Base-by-base conservation (phyloP, 2,888 invertebrate genomes). In the Ethmia dodecea region DNA sequence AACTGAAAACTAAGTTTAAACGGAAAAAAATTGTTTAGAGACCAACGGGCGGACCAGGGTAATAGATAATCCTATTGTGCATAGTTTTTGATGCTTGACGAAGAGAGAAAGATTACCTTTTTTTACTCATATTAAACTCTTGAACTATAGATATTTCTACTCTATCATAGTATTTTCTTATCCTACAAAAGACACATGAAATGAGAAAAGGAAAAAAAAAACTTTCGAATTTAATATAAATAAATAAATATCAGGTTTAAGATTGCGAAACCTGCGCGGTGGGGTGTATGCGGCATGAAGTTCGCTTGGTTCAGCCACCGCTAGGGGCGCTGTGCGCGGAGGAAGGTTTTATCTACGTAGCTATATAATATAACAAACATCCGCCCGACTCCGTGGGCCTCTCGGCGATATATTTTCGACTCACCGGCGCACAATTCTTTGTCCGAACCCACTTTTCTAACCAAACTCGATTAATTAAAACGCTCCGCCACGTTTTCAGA, bases 261-360 rank as follows among this genome's bases (percentile, higher is more conserved):
- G 25, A 27, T 30, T 38, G 31, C 38, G 38, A 18, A 47, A 81
- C 71, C 60, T 78, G 55, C 52, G 61, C 47, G 63, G 66, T 45
- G 49, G 42, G 53, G 55, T 78, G 80, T 84, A 84, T 67, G 53
- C 71, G 67, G 73, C 80, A 79, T 83, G 83, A 86, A 84, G 80
- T 63, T 55, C 50, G 70, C 66, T 80, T 70, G 67, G 48, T 60
- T 68, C 62, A 60, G 67, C 62, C 63, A 57, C 80, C 84, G 55
- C 74, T 43, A 68, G 81, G 60, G 70, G 86, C 84, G 84, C 81
- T 78, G 70, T 45, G 45, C 47, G 60, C 83, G 83, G 80, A 84
- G 86, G 86, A 86, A 86, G 86, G 86, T 86, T 86, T 84, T 83
- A 84, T 83, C 84, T 84, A 83, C 81, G 76, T 83, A 83, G 74